Evolutionary conservation across 2,797 vertebrate genomes (phyloP).

Genomic region (Benthosema pterotum): DNA sequence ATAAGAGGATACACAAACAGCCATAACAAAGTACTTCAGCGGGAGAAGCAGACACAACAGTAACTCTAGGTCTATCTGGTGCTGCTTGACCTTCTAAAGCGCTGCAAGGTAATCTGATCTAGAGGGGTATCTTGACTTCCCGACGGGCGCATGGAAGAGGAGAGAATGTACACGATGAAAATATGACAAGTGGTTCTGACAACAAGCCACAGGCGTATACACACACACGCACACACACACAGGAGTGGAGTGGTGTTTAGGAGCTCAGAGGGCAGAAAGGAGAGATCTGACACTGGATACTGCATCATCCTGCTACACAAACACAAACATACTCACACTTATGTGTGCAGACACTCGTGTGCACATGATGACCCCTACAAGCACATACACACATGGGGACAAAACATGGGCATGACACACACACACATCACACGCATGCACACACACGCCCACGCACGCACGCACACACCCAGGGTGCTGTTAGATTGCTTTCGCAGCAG

Average conservation of each 20-base stretch:
- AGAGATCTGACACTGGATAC: slow-evolving; percentile 54
- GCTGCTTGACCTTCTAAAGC: slow-evolving; percentile 42
- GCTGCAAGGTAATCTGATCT: slow-evolving; percentile 40
- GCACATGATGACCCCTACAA: too few species aligned
- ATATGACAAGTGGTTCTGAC: slow-evolving; percentile 44
- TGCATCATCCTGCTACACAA: slow-evolving; percentile 31
- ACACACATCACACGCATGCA: not conserved
- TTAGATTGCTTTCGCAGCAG: slow-evolving; percentile 52
- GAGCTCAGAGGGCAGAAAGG: slow-evolving; percentile 24
- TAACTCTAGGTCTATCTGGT: slow-evolving; percentile 35
- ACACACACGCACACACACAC: slow-evolving; percentile 2
- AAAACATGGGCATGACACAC: too few species aligned
- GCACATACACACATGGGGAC: too few species aligned
- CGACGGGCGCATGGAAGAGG: slow-evolving; percentile 8
- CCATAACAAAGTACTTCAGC: slow-evolving; percentile 20
- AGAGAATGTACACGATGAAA: slow-evolving; percentile 38
- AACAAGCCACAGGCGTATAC: slow-evolving; percentile 40
- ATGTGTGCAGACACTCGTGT: too few species aligned
- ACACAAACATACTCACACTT: not conserved
- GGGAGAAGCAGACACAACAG: slow-evolving; percentile 20
- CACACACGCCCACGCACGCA: slow-evolving; percentile 22
- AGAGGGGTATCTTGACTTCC: slow-evolving; percentile 25
- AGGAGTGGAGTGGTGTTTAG: slow-evolving; percentile 27
- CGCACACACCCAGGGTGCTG: slow-evolving; percentile 40
- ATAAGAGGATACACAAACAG: slow-evolving; percentile 23